These are phyloP conservation scores for Diglossa cyanea DNA, from an alignment of 2,797 vertebrate species.

Conservation along the genomic window DNA sequence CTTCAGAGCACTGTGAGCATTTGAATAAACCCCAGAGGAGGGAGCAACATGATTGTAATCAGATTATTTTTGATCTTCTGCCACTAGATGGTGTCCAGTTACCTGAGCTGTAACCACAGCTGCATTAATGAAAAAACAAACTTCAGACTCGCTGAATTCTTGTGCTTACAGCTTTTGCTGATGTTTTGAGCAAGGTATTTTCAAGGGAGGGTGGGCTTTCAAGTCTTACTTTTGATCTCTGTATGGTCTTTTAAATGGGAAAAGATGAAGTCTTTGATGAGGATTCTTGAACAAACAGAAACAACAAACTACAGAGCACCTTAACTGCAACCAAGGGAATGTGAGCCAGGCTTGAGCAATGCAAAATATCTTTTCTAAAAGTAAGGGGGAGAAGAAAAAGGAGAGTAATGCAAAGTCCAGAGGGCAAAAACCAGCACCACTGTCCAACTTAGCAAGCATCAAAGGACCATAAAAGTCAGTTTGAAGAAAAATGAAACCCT, in stretches of 20 bases:
- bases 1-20: accelerated
- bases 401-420: neutral
- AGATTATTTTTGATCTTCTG: neutral
- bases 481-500: neutral
- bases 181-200: neutral
- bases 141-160: neutral
- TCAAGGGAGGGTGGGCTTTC: conserved; percentile 15
- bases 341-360: neutral
- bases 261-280: conserved; percentile 28
- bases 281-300: conserved; percentile 16
- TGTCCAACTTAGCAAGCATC: neutral
- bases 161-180: neutral
- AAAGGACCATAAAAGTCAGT: neutral
- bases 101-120: neutral
- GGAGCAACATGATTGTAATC: neutral
- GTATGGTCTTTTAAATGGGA: neutral
- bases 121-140: neutral
- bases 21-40: neutral
- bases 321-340: neutral
- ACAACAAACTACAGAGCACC: neutral
- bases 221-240: conserved; percentile 54
- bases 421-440: neutral
- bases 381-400: neutral
- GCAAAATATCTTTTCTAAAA: neutral
- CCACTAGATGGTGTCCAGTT: neutral